These are phyloP conservation scores for Acrossocheilus fasciatus DNA, from an alignment of 2,797 vertebrate genomes.

Conservation along the genomic window DNA sequence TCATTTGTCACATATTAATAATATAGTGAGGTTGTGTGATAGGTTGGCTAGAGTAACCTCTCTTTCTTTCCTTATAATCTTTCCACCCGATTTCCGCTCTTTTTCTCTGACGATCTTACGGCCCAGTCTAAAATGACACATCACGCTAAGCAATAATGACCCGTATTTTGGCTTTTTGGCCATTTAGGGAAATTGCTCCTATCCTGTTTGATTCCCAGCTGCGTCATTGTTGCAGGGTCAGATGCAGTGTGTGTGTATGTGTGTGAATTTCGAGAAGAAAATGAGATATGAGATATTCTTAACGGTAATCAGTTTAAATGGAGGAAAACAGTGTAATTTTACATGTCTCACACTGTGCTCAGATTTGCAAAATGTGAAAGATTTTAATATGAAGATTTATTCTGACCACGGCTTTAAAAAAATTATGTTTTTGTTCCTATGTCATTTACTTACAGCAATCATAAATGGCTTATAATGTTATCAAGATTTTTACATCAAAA, in stretches of 20 bases:
- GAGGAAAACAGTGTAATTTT: not conserved
- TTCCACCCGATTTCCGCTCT: not conserved
- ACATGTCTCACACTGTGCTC: not conserved
- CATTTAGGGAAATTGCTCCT: slow-evolving; percentile 27
- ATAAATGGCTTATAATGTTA: not conserved
- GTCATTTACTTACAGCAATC: not conserved
- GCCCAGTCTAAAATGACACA: slow-evolving; percentile 28
- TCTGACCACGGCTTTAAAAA: not conserved
- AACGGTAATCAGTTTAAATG: not conserved
- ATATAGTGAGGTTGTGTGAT: slow-evolving; percentile 66
- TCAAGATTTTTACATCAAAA: too few relatives aligned
- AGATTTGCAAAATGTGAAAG: not conserved
- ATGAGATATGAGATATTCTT: not conserved
- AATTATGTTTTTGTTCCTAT: not conserved
- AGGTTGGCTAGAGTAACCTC: slow-evolving; percentile 21
- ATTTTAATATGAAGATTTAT: not conserved
- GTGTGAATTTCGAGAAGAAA: not conserved
- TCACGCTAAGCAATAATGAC: slow-evolving; percentile 33
- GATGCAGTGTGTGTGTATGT: not conserved
- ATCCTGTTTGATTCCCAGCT: slow-evolving; percentile 1
- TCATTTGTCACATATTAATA: slow-evolving; percentile 82
- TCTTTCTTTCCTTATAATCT: not conserved
- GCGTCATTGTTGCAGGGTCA: slow-evolving; percentile 7
- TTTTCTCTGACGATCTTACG: slow-evolving; percentile 10
- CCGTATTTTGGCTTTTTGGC: slow-evolving; percentile 24